Percentiles rank a stretch among this genome's conserved stretches.
Evolutionary conservation across 2,888 invertebrate genomes (phyloP).

Genomic region (Idaea aversata): DNA sequence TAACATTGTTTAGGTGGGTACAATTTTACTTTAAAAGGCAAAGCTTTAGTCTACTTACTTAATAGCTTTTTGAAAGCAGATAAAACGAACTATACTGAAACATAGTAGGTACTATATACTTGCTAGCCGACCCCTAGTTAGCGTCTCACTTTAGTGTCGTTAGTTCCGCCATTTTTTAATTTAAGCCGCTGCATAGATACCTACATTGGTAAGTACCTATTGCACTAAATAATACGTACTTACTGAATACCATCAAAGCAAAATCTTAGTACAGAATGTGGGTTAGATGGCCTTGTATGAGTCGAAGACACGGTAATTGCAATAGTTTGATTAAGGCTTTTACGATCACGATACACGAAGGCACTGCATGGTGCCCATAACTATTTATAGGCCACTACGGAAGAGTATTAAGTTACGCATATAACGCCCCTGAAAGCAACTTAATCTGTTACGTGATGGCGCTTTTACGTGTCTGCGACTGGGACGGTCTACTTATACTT

Average conservation of each 20-base stretch:
- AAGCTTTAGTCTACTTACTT: neutral
- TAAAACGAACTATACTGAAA: too few species aligned
- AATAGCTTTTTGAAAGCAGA: neutral
- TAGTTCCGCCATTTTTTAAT: too few species aligned
- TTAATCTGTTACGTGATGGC: conserved; percentile 30
- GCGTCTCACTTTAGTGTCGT: too few species aligned
- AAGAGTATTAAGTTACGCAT: conserved; percentile 42
- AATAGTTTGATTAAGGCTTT: conserved; percentile 54
- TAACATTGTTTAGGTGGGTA: neutral
- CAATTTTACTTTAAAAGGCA: neutral
- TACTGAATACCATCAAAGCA: neutral
- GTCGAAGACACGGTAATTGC: conserved; percentile 47
- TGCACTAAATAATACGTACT: neutral
- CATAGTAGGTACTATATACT: too few species aligned
- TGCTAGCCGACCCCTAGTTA: too few species aligned
- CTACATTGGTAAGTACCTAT: too few species aligned
- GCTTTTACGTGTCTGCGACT: conserved; percentile 17
- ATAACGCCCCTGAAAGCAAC: conserved; percentile 33
- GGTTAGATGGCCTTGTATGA: conserved; percentile 12
- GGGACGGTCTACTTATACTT: conserved; percentile 8
- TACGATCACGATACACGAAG: conserved; percentile 44
- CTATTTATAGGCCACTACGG: conserved; percentile 48
- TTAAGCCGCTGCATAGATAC: too few species aligned
- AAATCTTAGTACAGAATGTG: neutral
- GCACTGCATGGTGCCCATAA: conserved; percentile 34